phyloP scores from a whole-genome alignment of 2,113 vertebrate species.

The Ovis canadensis region DNA sequence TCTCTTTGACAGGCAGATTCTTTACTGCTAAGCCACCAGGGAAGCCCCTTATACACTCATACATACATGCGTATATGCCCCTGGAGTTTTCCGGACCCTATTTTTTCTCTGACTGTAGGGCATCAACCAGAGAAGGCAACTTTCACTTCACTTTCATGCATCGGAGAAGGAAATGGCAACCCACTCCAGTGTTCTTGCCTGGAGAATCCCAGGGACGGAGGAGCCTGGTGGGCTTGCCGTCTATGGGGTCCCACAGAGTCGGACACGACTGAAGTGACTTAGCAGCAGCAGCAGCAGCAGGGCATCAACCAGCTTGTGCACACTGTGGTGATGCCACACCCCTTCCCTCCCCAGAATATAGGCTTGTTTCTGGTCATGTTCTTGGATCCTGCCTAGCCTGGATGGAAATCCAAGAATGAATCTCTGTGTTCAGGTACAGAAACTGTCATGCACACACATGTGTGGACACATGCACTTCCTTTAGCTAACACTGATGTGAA shows the following conservation, averaged over 20 bases:
- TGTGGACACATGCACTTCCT: background rate
- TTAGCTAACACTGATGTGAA: background rate
- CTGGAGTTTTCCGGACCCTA: background rate
- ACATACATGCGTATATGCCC: rapidly evolving
- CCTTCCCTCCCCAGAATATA: background rate
- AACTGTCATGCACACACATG: background rate
- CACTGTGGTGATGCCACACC: background rate
- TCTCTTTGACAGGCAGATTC: background rate
- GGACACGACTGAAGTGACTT: too few relatives aligned
- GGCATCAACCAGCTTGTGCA: background rate
- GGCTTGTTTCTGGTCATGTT: background rate
- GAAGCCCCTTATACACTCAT: background rate
- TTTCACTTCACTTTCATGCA: too few relatives aligned
- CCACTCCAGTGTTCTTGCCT: too few relatives aligned
- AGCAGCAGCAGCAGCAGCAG: too few relatives aligned
- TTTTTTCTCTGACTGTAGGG: background rate
- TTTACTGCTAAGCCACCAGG: background rate
- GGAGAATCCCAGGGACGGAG: too few relatives aligned
- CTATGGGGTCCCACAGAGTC: too few relatives aligned
- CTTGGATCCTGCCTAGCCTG: background rate
- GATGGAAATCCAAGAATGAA: background rate
- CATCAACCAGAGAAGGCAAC: background rate
- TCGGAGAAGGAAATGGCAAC: too few relatives aligned
- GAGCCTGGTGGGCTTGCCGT: too few relatives aligned
- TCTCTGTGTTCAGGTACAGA: background rate